A percentile compares a stretch with the other conserved stretches of the same genome.
These are phyloP conservation scores for Anableps anableps DNA, from an alignment of 2,797 vertebrate genomes.

Conservation along the genomic window DNA sequence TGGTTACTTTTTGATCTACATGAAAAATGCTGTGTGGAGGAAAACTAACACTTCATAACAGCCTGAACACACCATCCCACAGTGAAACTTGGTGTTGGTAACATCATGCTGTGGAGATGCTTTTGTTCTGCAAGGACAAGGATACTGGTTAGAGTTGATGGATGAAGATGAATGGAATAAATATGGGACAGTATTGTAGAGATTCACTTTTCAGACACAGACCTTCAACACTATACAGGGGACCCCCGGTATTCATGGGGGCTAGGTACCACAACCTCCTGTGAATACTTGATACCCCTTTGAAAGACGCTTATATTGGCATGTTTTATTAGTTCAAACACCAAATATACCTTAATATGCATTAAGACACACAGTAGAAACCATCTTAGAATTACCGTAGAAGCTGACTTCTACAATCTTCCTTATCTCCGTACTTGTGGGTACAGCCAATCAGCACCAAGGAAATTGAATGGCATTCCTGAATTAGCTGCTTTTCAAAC, in stretches of 20 bases:
- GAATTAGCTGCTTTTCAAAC: background rate
- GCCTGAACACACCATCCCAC: too few species aligned
- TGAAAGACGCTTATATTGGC: background rate
- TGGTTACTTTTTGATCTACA: background rate
- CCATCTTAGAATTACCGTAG: background rate
- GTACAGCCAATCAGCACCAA: background rate
- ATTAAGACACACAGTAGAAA: too few species aligned
- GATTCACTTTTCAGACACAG: too few species aligned
- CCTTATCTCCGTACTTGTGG: background rate
- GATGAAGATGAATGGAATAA: too few species aligned
- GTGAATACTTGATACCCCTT: background rate
- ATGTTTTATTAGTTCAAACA: background rate
- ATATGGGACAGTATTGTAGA: too few species aligned
- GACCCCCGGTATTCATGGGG: background rate
- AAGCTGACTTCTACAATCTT: background rate
- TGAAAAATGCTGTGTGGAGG: background rate
- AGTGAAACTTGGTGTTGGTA: too few species aligned
- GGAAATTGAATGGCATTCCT: background rate
- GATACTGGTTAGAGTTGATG: too few species aligned
- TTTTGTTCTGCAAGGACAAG: too few species aligned
- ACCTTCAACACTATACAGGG: too few species aligned
- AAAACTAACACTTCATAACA: too few species aligned
- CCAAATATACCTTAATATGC: background rate
- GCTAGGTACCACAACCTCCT: background rate
- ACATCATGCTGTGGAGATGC: too few species aligned